These are phyloP conservation scores for Microcebus griseorufus DNA, from an alignment of 2,113 vertebrate species.

Conservation along the genomic window DNA sequence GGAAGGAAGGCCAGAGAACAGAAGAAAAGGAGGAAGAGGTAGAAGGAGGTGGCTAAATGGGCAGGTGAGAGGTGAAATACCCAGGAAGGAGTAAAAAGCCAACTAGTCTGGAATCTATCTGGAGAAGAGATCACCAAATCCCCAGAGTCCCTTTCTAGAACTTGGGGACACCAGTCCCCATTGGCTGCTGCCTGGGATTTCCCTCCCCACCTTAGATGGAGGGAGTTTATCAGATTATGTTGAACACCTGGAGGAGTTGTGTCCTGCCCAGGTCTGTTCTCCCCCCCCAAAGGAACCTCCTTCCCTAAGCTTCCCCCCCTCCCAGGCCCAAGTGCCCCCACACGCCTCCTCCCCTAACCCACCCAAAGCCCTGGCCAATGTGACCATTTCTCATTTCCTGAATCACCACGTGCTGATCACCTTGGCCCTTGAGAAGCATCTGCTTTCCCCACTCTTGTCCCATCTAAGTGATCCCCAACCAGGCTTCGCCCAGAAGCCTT, in stretches of 20 bases:
- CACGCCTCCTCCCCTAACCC: not conserved
- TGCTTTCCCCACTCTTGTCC: not conserved
- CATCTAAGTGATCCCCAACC: not conserved
- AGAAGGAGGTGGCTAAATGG: not conserved
- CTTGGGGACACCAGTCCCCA: not conserved
- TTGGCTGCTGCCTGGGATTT: not conserved
- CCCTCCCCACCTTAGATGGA: not conserved
- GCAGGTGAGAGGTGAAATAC: not conserved
- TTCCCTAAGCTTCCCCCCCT: not conserved
- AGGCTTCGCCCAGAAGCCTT: not conserved
- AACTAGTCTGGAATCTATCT: not conserved
- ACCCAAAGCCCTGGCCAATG: not conserved
- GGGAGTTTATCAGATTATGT: not conserved
- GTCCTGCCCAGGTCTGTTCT: not conserved
- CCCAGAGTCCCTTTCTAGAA: not conserved
- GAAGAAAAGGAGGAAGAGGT: not conserved
- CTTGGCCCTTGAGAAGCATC: not conserved
- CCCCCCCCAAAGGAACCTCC: not conserved
- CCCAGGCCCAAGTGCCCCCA: not conserved
- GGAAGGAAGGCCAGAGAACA: not conserved
- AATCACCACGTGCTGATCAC: not conserved
- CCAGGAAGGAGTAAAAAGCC: not conserved
- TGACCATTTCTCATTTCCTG: not conserved
- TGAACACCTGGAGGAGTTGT: not conserved
- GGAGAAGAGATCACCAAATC: not conserved